These are phyloP conservation scores for Brienomyrus longianalis DNA, from an alignment of 2,113 vertebrate species.

Conservation along the genomic window DNA sequence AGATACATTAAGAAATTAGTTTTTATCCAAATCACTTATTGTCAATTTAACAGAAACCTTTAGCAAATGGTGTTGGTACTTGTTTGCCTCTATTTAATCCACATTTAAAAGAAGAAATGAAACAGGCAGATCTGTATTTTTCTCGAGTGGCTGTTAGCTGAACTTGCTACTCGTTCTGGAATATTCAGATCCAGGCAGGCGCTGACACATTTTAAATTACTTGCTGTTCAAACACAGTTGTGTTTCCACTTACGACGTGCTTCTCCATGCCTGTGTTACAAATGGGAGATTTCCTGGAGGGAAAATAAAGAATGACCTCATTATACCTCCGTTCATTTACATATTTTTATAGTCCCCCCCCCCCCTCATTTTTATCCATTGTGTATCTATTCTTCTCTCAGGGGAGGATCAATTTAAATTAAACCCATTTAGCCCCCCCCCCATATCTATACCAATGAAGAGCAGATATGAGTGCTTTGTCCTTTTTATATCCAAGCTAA, in stretches of 20 bases:
- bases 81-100: background rate
- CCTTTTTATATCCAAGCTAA: background rate
- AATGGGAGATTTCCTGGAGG: conserved; percentile 9
- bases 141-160: background rate
- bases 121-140: background rate
- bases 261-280: background rate
- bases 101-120: background rate
- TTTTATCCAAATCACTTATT: background rate
- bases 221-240: conserved; percentile 5
- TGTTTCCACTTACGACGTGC: background rate
- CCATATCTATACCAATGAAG: background rate
- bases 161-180: background rate
- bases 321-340: conserved; percentile 2
- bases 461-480: background rate
- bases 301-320: conserved; percentile 8
- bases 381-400: background rate
- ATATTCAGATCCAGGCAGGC: background rate
- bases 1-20: background rate
- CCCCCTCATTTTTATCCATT: background rate
- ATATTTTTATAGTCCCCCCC: background rate
- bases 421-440: background rate
- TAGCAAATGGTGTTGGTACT: background rate
- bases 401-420: conserved; percentile 9
- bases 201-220: background rate
- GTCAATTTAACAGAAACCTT: background rate